Conservation (phyloP, 1,140 invertebrate species). For the Matsumurasca onukii region DNA sequence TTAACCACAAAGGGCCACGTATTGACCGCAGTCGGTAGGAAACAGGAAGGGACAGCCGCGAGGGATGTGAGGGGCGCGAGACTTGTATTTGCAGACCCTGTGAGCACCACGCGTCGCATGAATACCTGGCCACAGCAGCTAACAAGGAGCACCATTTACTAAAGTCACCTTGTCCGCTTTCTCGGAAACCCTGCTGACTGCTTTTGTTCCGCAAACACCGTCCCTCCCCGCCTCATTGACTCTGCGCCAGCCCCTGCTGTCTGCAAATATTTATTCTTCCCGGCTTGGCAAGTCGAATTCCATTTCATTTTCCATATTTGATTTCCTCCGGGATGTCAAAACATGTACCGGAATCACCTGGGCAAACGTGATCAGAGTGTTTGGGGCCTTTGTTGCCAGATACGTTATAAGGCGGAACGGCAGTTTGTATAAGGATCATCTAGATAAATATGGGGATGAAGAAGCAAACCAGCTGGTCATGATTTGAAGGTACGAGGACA, state of each 20-base stretch:
- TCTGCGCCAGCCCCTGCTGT: not conserved
- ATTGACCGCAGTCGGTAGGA: conserved; percentile 12
- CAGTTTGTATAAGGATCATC: too few species aligned
- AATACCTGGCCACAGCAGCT: not conserved
- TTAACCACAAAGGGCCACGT: not conserved
- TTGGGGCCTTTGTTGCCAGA: not conserved
- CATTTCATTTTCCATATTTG: conserved; percentile 10
- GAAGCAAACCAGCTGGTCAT: too few species aligned
- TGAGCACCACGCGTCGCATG: not conserved
- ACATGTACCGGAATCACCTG: conserved; percentile 15
- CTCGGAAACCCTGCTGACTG: conserved; percentile 12
- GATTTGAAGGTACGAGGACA: too few species aligned
- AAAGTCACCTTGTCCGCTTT: conserved; percentile 25
- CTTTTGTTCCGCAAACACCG: conserved; percentile 20
- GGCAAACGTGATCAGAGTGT: not conserved
- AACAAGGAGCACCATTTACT: conserved; percentile 21
- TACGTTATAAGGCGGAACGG: too few species aligned
- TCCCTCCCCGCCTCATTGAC: conserved; percentile 10
- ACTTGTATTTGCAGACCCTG: not conserved
- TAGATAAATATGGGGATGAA: too few species aligned
- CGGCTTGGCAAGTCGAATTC: not conserved
- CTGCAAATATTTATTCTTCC: conserved; percentile 22
- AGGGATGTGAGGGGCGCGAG: conserved; percentile 2
- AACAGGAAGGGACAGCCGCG: conserved; percentile 23
- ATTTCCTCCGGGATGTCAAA: not conserved